These are phyloP conservation scores for Periophthalmodon schlosseri DNA, from an alignment of 2,113 vertebrate genomes.

Conservation along the genomic window DNA sequence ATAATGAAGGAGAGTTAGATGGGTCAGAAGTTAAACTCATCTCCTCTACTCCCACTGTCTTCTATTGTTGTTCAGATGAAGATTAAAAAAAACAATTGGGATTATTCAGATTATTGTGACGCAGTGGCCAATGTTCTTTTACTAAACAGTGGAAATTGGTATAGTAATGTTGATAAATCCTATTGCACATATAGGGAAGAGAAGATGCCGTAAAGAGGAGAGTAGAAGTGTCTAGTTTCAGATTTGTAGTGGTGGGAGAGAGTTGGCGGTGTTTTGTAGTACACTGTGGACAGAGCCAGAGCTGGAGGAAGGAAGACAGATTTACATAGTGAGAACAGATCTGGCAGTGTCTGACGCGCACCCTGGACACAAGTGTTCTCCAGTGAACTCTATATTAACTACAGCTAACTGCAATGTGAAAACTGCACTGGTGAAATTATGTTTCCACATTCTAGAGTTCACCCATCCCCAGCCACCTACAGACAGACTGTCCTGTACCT, in stretches of 20 bases:
- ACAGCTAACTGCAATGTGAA: conserved; percentile 4
- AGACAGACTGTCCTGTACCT: not conserved
- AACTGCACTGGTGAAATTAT: not conserved
- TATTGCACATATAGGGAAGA: conserved; percentile 19
- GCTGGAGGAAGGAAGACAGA: conserved; percentile 60
- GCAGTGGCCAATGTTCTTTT: not conserved
- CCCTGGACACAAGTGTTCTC: conserved; percentile 38
- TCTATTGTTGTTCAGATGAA: conserved; percentile 17
- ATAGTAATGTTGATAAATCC: not conserved
- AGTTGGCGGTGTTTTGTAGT: conserved; percentile 56
- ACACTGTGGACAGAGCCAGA: conserved; percentile 56
- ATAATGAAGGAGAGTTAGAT: conserved; percentile 43
- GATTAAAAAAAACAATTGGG: not conserved
- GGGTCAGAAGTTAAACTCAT: conserved; percentile 72
- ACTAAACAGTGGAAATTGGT: not conserved
- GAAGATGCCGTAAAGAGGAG: conserved; percentile 30
- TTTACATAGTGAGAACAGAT: conserved; percentile 70
- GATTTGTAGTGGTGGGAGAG: conserved; percentile 66
- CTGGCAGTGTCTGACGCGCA: conserved; percentile 43
- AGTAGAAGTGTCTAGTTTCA: conserved; percentile 58
- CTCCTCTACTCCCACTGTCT: conserved; percentile 44
- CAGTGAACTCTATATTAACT: conserved; percentile 41
- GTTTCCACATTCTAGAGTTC: conserved; percentile 9
- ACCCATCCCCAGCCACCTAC: not conserved
- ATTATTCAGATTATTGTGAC: conserved; percentile 4